These are phyloP conservation scores for Loripinus fragilis DNA, from an alignment of 2,888 invertebrate species.

Conservation along the genomic window DNA sequence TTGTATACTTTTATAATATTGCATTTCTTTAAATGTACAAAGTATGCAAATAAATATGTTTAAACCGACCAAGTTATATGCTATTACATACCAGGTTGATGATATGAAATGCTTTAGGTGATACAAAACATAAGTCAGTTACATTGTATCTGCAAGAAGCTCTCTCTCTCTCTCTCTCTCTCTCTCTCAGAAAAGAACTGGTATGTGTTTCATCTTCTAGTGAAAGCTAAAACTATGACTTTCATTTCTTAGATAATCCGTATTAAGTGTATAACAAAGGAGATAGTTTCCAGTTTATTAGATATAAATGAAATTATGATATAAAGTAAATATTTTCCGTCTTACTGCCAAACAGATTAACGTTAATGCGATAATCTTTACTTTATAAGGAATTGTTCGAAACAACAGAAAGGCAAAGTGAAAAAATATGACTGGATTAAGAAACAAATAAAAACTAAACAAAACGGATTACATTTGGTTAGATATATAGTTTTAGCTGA, in stretches of 20 bases:
- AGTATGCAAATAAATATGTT: too few species aligned
- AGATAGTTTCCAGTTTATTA: neutral
- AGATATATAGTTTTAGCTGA: neutral
- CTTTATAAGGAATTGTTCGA: neutral
- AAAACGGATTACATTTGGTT: slow-evolving; percentile 1
- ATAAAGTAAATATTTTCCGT: slow-evolving; percentile 12
- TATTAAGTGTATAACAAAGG: neutral
- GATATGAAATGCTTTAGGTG: too few species aligned
- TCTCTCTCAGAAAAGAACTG: too few species aligned
- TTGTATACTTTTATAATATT: too few species aligned
- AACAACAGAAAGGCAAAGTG: slow-evolving; percentile 5
- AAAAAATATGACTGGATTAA: slow-evolving; percentile 11
- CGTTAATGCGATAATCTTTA: slow-evolving; percentile 7
- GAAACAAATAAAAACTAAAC: slow-evolving; percentile 8
- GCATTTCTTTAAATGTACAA: too few species aligned
- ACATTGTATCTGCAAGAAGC: too few species aligned
- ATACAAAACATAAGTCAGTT: too few species aligned
- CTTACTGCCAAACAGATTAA: neutral
- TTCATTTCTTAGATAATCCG: neutral
- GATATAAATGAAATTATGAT: slow-evolving; percentile 1
- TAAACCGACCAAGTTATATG: too few species aligned
- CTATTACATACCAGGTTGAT: too few species aligned
- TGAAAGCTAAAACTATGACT: too few species aligned
- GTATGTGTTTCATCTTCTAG: too few species aligned
- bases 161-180: too few species aligned